Percentiles rank a stretch among this genome's conserved stretches.
These are phyloP conservation scores for Myrmecophaga tridactyla DNA, from an alignment of 2,113 vertebrate species.

Conservation along the genomic window DNA sequence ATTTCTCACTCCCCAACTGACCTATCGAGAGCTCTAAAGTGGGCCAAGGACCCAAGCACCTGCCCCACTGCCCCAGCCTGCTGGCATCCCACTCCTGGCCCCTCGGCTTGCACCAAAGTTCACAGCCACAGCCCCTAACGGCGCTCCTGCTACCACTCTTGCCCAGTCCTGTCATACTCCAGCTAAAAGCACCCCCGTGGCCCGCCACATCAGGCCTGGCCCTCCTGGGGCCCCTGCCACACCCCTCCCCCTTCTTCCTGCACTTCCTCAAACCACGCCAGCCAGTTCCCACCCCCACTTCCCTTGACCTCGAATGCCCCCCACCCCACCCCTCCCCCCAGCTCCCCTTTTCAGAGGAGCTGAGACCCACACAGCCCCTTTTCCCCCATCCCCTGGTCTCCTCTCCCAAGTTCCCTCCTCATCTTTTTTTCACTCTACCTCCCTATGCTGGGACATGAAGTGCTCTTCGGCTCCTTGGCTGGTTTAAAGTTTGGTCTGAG, in stretches of 20 bases:
- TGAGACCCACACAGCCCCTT: not conserved
- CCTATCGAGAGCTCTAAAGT: not conserved
- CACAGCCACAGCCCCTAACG: not conserved
- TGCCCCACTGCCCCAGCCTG: not conserved
- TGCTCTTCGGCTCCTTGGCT: not conserved
- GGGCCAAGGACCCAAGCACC: fast-evolving
- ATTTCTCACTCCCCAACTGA: fast-evolving
- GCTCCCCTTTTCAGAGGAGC: not conserved
- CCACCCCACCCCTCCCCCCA: not conserved
- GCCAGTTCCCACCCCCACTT: too few relatives aligned
- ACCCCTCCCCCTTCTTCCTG: not conserved
- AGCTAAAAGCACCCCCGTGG: not conserved
- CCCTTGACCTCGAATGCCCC: not conserved
- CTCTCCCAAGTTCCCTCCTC: not conserved
- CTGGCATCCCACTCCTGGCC: not conserved
- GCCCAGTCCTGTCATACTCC: fast-evolving
- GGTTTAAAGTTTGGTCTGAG: not conserved
- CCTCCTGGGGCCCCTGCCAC: not conserved
- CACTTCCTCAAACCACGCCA: not conserved
- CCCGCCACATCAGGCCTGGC: not conserved
- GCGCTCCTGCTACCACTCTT: not conserved
- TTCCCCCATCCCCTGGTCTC: too few relatives aligned
- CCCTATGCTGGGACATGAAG: not conserved
- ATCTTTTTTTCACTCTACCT: not conserved
- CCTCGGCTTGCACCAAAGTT: too few relatives aligned